phyloP scores from a whole-genome alignment of 2,113 vertebrate genomes.

The Cinclus cinclus region DNA sequence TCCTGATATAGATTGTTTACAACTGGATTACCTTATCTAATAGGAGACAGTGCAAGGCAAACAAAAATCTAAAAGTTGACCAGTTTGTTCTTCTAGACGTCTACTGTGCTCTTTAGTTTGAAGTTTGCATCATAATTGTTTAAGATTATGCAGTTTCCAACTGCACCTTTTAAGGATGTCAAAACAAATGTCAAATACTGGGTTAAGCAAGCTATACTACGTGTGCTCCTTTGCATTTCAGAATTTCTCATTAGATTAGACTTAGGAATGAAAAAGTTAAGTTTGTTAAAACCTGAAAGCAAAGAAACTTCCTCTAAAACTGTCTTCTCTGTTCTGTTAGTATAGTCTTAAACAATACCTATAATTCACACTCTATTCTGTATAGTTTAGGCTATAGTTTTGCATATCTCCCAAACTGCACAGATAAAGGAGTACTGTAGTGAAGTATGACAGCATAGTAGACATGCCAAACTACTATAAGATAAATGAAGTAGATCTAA shows the following conservation, averaged over 20 bases:
- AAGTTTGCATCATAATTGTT: neutral
- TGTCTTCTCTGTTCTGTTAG: neutral
- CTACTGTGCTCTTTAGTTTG: neutral
- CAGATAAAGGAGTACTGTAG: neutral
- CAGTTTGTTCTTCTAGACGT: neutral
- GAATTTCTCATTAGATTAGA: neutral
- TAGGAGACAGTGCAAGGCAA: neutral
- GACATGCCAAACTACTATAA: neutral
- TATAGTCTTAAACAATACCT: neutral
- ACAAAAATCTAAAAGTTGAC: neutral
- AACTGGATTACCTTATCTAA: neutral
- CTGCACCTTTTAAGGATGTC: neutral
- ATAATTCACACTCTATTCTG: neutral
- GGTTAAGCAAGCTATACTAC: neutral
- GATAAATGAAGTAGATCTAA: neutral
- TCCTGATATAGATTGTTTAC: neutral
- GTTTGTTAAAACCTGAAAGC: neutral
- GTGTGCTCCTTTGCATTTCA: neutral
- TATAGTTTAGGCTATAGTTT: neutral
- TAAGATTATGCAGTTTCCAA: neutral
- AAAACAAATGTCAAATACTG: neutral
- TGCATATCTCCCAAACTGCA: neutral
- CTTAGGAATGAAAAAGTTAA: neutral
- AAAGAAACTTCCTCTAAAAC: neutral
- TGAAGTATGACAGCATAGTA: neutral